Evolutionary conservation across 2,113 vertebrate species (phyloP).

Genomic region (Equus przewalskii): DNA sequence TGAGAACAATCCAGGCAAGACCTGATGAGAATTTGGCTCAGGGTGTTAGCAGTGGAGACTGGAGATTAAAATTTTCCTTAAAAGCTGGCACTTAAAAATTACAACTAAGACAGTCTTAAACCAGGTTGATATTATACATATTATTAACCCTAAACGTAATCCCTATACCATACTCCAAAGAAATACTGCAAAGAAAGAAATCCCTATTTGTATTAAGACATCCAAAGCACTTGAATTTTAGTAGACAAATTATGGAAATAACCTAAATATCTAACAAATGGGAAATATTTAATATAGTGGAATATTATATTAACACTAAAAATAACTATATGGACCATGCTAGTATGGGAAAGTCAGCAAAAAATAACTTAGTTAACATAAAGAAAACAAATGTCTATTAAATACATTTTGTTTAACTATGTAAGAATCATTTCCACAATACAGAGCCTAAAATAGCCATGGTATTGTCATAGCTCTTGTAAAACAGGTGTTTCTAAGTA

Average conservation of each 20-base stretch:
- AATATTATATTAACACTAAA: constrained; percentile 20
- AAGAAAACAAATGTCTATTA: neutral
- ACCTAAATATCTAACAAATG: neutral
- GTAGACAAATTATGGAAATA: neutral
- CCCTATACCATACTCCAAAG: neutral
- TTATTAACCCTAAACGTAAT: neutral
- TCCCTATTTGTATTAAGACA: constrained; percentile 27
- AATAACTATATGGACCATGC: neutral
- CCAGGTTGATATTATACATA: neutral
- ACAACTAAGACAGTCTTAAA: constrained; percentile 12
- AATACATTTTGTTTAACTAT: constrained; percentile 8
- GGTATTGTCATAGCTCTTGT: neutral
- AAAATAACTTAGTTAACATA: constrained; percentile 17
- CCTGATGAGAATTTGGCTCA: neutral
- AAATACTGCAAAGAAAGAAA: constrained; percentile 39
- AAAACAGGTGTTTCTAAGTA: constrained; percentile 37
- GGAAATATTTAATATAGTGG: neutral
- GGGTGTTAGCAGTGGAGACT: neutral
- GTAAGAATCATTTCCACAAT: constrained; percentile 55
- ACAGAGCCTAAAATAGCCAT: neutral
- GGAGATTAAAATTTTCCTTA: constrained; percentile 43
- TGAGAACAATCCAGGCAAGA: neutral
- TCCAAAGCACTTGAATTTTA: neutral
- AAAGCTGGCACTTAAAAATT: constrained; percentile 23
- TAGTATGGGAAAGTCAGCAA: constrained; percentile 31